These are phyloP conservation scores for Enhydra lutris DNA, from an alignment of 2,113 vertebrate species.

Conservation along the genomic window DNA sequence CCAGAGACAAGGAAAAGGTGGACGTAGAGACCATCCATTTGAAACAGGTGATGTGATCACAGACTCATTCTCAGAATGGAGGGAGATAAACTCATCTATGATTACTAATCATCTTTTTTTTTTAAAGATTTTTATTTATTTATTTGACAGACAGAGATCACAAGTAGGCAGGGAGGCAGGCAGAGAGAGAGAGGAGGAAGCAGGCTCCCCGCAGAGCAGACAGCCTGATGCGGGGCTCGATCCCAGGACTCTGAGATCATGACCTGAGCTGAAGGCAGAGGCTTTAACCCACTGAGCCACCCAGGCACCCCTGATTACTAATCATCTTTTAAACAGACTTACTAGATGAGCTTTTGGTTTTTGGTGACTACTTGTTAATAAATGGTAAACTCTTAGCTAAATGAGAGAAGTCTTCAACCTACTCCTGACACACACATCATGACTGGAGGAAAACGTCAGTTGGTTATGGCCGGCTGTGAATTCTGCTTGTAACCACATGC, in stretches of 20 bases:
- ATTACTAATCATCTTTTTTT: background rate
- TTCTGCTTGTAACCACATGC: background rate
- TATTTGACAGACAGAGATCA: no score
- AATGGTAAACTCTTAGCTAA: constrained; percentile 52
- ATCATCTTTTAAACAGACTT: background rate
- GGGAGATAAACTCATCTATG: background rate
- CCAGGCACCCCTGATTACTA: background rate
- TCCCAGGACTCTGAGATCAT: no score
- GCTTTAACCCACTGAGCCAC: no score
- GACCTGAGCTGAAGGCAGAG: no score
- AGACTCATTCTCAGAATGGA: background rate
- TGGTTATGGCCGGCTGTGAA: accelerated
- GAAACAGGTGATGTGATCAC: background rate
- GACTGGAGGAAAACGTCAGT: background rate
- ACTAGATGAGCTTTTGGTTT: background rate
- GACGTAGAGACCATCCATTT: background rate
- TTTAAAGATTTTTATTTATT: no score
- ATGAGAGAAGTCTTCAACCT: constrained; percentile 7
- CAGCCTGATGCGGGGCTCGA: no score
- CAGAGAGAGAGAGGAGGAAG: no score
- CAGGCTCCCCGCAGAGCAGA: no score
- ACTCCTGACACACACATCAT: background rate
- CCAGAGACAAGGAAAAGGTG: background rate
- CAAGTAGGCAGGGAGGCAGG: no score
- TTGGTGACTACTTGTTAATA: background rate